Evolutionary conservation across 1,140 invertebrate genomes (phyloP), one percentile per base, ranked within the genome.

Genomic region (Drosophila nikananu): DNA sequence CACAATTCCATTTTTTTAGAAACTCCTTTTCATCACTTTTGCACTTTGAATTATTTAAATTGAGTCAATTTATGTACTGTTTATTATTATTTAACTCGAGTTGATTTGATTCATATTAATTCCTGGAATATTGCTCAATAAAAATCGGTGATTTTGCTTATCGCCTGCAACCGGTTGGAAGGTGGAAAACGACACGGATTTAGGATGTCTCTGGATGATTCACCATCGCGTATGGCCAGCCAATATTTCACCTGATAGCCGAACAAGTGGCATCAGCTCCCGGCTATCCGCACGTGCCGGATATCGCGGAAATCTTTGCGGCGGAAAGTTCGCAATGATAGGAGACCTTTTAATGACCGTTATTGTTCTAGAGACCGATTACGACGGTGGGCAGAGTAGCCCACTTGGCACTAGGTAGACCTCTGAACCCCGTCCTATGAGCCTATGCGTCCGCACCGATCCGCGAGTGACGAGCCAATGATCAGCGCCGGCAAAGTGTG

Each of bases 381-480:
- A 41, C 49, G 54, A 55, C 52, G 19, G 52, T 23, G 52, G 52
- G 32, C 15, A 32, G 48, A 8, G n/a, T 2, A 44, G 42, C 5
- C 21, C 19, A 23, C 58, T 8, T 12, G 19, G 15, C 17, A 12
- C 13, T 55, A 7, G 32, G 15, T 32, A 39, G 25, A 49, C 41
- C 51, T 19, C 12, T 42, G 46, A 71, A 48, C 79, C 51, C 35
- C 46, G 46, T 49, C 19, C 52, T 10, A 12, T 39, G 51, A 46
- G 57, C 39, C 58, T 27, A 19, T 12, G 65, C 63, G 76, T 75
- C 87, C 75, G 83, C 63, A 62, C 70, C 73, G 62, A 54, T 82
- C 63, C 68, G 60, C 75, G 75, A 67, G 55, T 81, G 75, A 70
- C 61, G 62, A 89, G 51, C 63, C 73, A 91, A 80, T 91, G 89